Conservation (phyloP, 2,797 vertebrate species). For the Molossus alvarezi region DNA sequence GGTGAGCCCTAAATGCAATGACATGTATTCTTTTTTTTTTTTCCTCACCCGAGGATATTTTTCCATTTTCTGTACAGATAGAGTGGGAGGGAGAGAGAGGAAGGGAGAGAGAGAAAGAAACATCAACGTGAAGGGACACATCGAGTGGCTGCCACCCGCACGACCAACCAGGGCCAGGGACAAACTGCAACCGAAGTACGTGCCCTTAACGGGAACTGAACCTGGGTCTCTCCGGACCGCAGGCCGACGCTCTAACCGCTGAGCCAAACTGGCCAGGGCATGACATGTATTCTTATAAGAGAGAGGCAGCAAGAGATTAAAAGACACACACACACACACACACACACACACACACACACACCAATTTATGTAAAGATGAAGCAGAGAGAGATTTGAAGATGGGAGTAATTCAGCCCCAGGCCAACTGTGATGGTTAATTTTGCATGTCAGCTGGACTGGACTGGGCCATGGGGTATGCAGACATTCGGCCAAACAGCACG, state of each 20-base stretch:
- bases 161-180: too few species aligned
- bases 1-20: neutral
- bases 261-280: neutral
- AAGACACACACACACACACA: neutral
- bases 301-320: neutral
- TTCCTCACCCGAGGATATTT: too few species aligned
- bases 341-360: neutral
- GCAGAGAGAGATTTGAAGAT: neutral
- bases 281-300: neutral
- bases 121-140: too few species aligned
- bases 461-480: neutral
- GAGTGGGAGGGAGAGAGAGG: too few species aligned
- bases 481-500: neutral
- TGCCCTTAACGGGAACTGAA: too few species aligned
- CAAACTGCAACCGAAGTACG: too few species aligned
- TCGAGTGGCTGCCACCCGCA: too few species aligned
- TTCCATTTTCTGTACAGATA: too few species aligned
- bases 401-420: neutral
- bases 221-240: too few species aligned
- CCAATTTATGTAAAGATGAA: neutral
- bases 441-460: neutral
- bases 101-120: too few species aligned
- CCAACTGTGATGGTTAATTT: conserved; percentile 33
- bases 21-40: neutral
- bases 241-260: too few species aligned